Base-by-base conservation (phyloP, 2,113 vertebrate genomes). In the Silurus glanis region DNA sequence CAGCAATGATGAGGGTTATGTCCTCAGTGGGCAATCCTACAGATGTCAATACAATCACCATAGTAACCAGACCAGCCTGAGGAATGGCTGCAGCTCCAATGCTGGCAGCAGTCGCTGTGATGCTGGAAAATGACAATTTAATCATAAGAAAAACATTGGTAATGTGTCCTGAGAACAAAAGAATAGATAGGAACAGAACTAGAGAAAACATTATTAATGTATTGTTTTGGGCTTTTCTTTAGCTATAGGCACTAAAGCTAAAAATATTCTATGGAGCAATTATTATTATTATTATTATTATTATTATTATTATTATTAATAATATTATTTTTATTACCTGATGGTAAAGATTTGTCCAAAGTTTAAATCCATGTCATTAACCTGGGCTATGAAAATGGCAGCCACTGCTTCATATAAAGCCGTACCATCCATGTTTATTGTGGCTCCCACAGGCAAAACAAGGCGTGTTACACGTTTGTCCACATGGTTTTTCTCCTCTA, bases 311-410 rank as follows among this genome's bases (percentile, higher is more conserved):
- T 51, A 49, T 82, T 14, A 16, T 16, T 10, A 58, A 17, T 55
- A 4, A 6, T 1, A 81, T 71, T 23, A 5, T 59, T 71, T 13
- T 25, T 76, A 23, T 79, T 86, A 99, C 98, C 98, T 99, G 93
- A 99, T 98, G 58, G 98, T 99, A 85, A 98, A 97, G 93, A 99
- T 99, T 93, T 99, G 97, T 51, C 98, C 98, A 80, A 99, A 96
- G 93, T 98, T 97, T 7, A 99, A 96, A 45, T 98, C 97, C n/a
- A 98, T 97, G 92, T 97, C 96, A 92, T 99, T 99, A 90, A 99
- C 97, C 89, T 99, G 98, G 49, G 98, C 98, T 0, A 99, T 99
- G 89, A 99, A 99, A 91, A 99, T 98, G 91, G 98, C 98, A 0
- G 98, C 97, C 90, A 99, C 94, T 25, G 98, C 98, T 87, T 99